Base-by-base conservation (phyloP, 1,140 invertebrate genomes). In the Parasteatoda tepidariorum region DNA sequence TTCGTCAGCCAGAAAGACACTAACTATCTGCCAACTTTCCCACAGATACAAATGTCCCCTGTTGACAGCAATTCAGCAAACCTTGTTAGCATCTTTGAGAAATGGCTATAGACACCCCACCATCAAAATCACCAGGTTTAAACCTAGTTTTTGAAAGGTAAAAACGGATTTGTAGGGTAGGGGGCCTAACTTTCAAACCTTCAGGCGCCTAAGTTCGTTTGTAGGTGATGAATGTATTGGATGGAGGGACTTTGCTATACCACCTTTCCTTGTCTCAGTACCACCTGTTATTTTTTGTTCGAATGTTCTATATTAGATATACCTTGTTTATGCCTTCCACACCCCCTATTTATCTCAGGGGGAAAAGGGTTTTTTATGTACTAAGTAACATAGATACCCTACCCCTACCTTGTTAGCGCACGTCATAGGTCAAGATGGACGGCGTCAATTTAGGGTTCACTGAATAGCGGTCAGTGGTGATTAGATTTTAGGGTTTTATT, bases 281-380 rank as follows among this genome's bases (percentile, higher is more conserved):
- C 71, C 71, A 74, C 71, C 71, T 74, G 71, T 74, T 74, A 74
- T 74, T 74, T 74, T n/a, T 74, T 33, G n/a, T 33, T 74, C 30
- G 61, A 1, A 7, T 64, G 15, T 64, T 64, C 61, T 15, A 30
- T 64, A 30, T 64, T 64, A 30, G 38, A 48, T 48, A 48, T 48
- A 48, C 38, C 38, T 48, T 48, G 38, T 48, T 48, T 48, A 48
- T 48, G 38, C 38, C 38, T 41, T 48, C 38, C 18, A 22, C 66
- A 26, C 66, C 34, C 66, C 24, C 31, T 34, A 30, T 28, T 59
- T 30, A 24, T 22, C 6, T 67, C 33, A 54, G 70, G 54, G 57
- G 24, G 68, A 57, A 26, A 55, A 71, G 33, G 68, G 71, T 26
- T 26, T 74, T 74, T 74, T 61, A 13, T 1, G 41, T 48, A 41